Percentiles rank a stretch among this genome's conserved stretches.
Evolutionary conservation across 1,140 invertebrate genomes (phyloP).

Genomic region (Diachasma alloeum): DNA sequence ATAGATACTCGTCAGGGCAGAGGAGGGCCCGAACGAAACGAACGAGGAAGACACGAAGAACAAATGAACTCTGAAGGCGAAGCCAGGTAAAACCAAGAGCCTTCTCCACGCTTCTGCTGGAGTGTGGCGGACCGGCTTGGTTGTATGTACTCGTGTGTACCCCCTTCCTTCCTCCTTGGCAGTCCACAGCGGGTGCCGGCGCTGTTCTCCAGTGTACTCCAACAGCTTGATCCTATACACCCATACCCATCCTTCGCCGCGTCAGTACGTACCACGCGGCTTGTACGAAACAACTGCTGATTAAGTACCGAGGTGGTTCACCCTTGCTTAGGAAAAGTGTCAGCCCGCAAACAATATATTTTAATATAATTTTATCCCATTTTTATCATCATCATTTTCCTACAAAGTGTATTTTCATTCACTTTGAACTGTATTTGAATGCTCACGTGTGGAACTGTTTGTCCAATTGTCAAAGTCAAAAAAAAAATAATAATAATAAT

Average conservation of each 20-base stretch:
- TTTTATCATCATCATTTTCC: too few relatives aligned
- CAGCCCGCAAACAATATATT: neutral
- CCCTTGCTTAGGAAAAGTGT: conserved; percentile 3
- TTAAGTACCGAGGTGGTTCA: conserved; percentile 40
- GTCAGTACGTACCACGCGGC: conserved; percentile 65
- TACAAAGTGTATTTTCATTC: too few relatives aligned
- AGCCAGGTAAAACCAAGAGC: conserved; percentile 16
- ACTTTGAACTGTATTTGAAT: too few relatives aligned
- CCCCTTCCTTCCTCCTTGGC: conserved; percentile 9
- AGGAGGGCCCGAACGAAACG: neutral
- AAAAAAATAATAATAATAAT: too few relatives aligned
- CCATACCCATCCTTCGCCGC: conserved; percentile 52
- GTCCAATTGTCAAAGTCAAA: too few relatives aligned
- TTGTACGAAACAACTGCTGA: conserved; percentile 59
- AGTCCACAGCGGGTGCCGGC: conserved; percentile 15
- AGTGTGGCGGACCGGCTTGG: conserved; percentile 6
- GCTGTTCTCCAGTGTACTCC: conserved; percentile 29
- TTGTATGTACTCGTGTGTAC: neutral
- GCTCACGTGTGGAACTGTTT: too few relatives aligned
- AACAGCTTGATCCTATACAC: conserved; percentile 38
- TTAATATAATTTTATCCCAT: too few relatives aligned
- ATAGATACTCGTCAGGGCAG: conserved; percentile 3
- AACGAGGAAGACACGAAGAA: conserved; percentile 9
- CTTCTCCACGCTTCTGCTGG: neutral
- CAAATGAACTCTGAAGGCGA: neutral